Percentiles rank a stretch among this genome's conserved stretches.
Evolutionary conservation across 2,888 invertebrate species (phyloP).

Genomic region (Caenorhabditis plicata): DNA sequence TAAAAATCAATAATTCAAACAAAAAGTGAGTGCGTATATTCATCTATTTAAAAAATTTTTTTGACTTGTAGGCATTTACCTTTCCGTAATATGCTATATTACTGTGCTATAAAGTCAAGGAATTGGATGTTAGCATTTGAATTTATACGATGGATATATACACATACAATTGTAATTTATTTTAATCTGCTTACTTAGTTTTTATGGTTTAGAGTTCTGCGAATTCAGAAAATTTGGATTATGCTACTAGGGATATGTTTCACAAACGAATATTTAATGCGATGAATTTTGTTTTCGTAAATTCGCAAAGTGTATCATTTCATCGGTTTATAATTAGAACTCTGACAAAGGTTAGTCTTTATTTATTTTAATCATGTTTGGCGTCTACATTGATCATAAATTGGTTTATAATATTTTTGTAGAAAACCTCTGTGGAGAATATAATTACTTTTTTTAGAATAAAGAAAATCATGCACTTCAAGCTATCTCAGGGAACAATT

Average conservation of each 20-base stretch:
- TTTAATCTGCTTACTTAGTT: not conserved
- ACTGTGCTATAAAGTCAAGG: slow-evolving; percentile 52
- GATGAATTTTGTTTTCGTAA: slow-evolving; percentile 63
- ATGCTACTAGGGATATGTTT: slow-evolving; percentile 26
- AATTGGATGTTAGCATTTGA: slow-evolving; percentile 60
- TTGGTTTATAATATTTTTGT: not conserved
- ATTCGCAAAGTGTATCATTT: slow-evolving; percentile 57
- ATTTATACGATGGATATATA: slow-evolving; percentile 53
- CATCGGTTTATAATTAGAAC: slow-evolving; percentile 62
- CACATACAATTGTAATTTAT: slow-evolving; percentile 16
- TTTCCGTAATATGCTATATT: slow-evolving; percentile 58
- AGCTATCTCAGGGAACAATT: slow-evolving; percentile 63
- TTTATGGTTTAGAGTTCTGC: not conserved
- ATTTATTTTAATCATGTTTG: too few relatives aligned
- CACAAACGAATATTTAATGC: slow-evolving; percentile 52
- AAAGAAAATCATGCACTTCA: slow-evolving; percentile 56
- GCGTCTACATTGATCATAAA: too few relatives aligned
- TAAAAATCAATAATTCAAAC: too few relatives aligned
- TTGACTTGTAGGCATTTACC: slow-evolving; percentile 48
- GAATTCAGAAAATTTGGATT: not conserved
- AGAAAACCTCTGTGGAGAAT: too few relatives aligned
- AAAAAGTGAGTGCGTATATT: too few relatives aligned
- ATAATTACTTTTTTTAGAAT: too few relatives aligned
- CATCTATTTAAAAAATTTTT: too few relatives aligned
- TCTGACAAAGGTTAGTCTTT: slow-evolving; percentile 43